phyloP scores from a whole-genome alignment of 23 tunicate species.

The Phallusia fumigata region DNA sequence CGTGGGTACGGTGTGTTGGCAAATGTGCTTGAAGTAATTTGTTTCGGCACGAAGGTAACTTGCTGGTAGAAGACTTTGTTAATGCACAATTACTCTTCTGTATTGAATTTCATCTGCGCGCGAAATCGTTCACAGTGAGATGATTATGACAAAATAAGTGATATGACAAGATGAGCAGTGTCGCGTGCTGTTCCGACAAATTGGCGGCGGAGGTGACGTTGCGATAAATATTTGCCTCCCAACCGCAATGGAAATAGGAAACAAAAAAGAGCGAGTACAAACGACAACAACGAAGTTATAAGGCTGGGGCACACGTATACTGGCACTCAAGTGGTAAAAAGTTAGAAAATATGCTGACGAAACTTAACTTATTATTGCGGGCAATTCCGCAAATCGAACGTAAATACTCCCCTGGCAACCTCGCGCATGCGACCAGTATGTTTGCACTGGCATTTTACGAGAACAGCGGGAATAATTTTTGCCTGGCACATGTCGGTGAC shows the following conservation, averaged over 20 bases:
- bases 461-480: no score
- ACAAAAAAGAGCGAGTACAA: constrained; percentile 4
- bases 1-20: no score
- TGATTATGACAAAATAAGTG: constrained; percentile 34
- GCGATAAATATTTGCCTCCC: neutral
- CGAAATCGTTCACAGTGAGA: constrained; percentile 35
- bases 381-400: neutral
- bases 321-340: constrained; percentile 11
- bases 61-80: no score
- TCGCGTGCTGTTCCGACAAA: neutral
- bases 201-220: neutral
- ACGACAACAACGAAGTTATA: neutral
- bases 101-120: constrained; percentile 33
- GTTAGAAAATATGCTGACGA: constrained; percentile 6
- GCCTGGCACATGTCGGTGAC: neutral
- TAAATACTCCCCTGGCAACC: no score
- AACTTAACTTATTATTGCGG: neutral
- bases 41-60: no score
- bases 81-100: neutral
- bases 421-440: no score
- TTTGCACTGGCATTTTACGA: no score
- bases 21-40: no score
- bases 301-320: neutral
- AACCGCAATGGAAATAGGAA: neutral
- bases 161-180: constrained; percentile 14